Evolutionary conservation across 1,140 invertebrate species (phyloP), one percentile per base, ranked within the genome.

Genomic region (Triops cancriformis): DNA sequence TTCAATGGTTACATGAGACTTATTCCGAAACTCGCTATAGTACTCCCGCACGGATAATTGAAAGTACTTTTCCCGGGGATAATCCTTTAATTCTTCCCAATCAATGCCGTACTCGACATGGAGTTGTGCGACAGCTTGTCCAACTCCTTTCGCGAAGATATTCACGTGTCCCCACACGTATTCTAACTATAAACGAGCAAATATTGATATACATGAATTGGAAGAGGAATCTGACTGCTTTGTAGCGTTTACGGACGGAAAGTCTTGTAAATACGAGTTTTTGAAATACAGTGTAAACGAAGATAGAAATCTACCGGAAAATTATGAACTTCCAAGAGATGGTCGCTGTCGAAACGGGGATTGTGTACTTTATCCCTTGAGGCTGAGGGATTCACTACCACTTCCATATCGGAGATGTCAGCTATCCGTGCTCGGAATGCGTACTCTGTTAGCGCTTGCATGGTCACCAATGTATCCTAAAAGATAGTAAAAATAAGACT

Each of bases 381-480:
- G 45, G 85, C 83, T 1, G 86, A 86, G 0, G 86, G 82, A 78
- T 87, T 84, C 27, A 89, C 75, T 1, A 80, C 80, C 0, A 90
- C 81, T 64, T 83, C 81, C 82, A 90, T 85, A 72, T 88, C 84
- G 73, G 88, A 89, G 45, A 89, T 85, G 73, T 88, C 88, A 26
- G 89, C 81, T 26, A 89, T 84, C 31, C 88, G 83, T 27, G 89
- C 87, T 73, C 87, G 81, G 81, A 87, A 87, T 0, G 89, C 87
- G 82, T 87, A 90, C 79, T 88, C 86, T 3, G 85, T 87, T 77
- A 90, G 81, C 4, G 89, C 89, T 83, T 90, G 86, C 80, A 89
- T 84, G 7, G 89, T 89, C 18, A 88, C 82, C 74, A 88, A 81
- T 0, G 89, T 88, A 81, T 90, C 89, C 88, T 89, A 80, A 10